Evolutionary conservation across 2,888 invertebrate genomes (phyloP).

Genomic region (Opisthograptis luteolata): DNA sequence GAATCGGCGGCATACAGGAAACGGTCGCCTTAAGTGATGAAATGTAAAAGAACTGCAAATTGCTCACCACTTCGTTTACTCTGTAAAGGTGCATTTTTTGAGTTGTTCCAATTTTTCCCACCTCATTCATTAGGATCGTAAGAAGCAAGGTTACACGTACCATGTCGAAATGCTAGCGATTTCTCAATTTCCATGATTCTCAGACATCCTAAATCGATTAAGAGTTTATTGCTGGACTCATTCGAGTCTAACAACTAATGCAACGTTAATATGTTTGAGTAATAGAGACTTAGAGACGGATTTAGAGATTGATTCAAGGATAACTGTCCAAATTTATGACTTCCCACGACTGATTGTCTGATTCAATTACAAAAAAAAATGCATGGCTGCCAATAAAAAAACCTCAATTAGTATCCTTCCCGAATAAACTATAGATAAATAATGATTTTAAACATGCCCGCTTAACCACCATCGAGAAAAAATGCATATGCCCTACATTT

Average conservation of each 20-base stretch:
- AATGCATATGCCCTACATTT: constrained; percentile 20
- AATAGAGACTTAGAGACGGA: no score
- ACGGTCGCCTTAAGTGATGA: constrained; percentile 18
- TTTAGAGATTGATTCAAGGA: constrained; percentile 5
- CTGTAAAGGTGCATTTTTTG: constrained; percentile 25
- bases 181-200: constrained; percentile 44
- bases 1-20: constrained; percentile 26
- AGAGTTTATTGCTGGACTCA: constrained; percentile 14
- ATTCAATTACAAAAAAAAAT: no score
- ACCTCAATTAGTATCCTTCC: neutral
- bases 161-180: constrained; percentile 25
- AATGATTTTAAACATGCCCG: constrained; percentile 2
- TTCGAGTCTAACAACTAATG: constrained; percentile 2
- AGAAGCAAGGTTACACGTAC: constrained; percentile 18
- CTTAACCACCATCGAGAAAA: constrained; percentile 12
- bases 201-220: constrained; percentile 47
- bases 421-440: no score
- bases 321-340: neutral
- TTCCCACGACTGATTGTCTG: constrained; percentile 2
- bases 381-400: neutral
- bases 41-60: constrained; percentile 26
- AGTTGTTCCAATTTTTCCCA: constrained; percentile 26
- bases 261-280: constrained; percentile 1
- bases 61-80: constrained; percentile 6
- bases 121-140: constrained; percentile 27